Evolutionary conservation across 2,888 invertebrate genomes (phyloP).

Genomic region (Amphiduros pacificus): DNA sequence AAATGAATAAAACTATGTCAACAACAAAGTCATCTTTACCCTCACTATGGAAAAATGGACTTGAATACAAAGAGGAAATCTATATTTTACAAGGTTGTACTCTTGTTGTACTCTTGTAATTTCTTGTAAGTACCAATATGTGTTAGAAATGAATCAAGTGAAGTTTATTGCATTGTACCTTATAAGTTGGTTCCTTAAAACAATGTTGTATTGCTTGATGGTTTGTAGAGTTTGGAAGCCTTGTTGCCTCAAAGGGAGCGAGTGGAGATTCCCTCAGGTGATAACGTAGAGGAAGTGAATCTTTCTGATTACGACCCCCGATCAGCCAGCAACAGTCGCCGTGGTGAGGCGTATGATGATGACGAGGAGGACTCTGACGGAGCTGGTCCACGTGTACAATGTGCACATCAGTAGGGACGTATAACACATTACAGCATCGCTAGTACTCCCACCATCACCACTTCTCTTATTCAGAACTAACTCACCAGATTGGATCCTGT

Average conservation of each 20-base stretch:
- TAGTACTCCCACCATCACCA: too few species aligned
- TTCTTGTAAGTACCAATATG: too few species aligned
- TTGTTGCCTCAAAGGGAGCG: slow-evolving; percentile 74
- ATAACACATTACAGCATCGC: too few species aligned
- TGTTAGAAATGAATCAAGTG: too few species aligned
- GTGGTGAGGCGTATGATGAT: slow-evolving; percentile 70
- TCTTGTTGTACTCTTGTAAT: too few species aligned
- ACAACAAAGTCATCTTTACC: neutral
- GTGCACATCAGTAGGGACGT: slow-evolving; percentile 80
- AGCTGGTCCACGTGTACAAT: slow-evolving; percentile 68
- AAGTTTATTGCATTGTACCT: too few species aligned
- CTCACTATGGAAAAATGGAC: too few species aligned
- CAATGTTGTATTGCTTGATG: neutral
- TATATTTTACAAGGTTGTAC: too few species aligned
- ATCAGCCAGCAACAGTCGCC: slow-evolving; percentile 56
- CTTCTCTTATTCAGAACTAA: too few species aligned
- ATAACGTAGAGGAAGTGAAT: slow-evolving; percentile 84
- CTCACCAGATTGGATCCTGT: too few species aligned
- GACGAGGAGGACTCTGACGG: slow-evolving; percentile 69
- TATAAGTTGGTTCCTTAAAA: too few species aligned
- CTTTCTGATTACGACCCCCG: slow-evolving; percentile 73
- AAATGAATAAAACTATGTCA: neutral
- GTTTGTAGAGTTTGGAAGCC: slow-evolving; percentile 73
- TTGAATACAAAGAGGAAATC: too few species aligned
- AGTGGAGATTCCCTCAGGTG: slow-evolving; percentile 74